These are phyloP conservation scores for Apamea epomidion DNA, from an alignment of 2,888 invertebrate genomes.

Conservation along the genomic window DNA sequence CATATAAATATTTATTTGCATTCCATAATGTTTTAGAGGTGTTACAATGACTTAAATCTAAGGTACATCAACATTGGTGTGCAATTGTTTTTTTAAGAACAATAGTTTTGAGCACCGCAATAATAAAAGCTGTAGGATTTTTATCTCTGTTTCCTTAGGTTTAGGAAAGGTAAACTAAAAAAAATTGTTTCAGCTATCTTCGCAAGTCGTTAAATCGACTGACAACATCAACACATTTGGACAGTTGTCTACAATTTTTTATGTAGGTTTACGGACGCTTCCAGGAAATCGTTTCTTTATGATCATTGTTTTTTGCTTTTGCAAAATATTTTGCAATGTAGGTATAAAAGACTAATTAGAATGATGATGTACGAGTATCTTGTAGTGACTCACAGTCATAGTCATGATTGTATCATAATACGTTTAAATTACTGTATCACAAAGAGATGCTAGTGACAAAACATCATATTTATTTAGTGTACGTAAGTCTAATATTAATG, in stretches of 20 bases:
- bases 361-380: neutral
- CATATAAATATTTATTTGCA: too few species aligned
- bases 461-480: neutral
- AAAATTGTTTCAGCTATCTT: conserved; percentile 10
- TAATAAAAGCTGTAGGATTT: neutral
- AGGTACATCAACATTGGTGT: neutral
- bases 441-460: neutral
- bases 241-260: conserved; percentile 28
- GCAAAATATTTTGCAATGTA: conserved; percentile 12
- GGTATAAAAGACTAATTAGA: neutral
- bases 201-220: conserved; percentile 38
- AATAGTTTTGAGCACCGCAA: neutral
- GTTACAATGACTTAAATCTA: too few species aligned
- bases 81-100: neutral
- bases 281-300: conserved; percentile 7
- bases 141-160: neutral
- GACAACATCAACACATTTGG: conserved; percentile 35
- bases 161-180: neutral
- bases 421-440: neutral
- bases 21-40: too few species aligned
- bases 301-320: conserved; percentile 1
- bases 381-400: conserved; percentile 6
- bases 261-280: conserved; percentile 7
- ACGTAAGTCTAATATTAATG: neutral
- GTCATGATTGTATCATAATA: neutral